Base-by-base conservation (phyloP, 2,888 invertebrate genomes). In the Anaspis maculata region DNA sequence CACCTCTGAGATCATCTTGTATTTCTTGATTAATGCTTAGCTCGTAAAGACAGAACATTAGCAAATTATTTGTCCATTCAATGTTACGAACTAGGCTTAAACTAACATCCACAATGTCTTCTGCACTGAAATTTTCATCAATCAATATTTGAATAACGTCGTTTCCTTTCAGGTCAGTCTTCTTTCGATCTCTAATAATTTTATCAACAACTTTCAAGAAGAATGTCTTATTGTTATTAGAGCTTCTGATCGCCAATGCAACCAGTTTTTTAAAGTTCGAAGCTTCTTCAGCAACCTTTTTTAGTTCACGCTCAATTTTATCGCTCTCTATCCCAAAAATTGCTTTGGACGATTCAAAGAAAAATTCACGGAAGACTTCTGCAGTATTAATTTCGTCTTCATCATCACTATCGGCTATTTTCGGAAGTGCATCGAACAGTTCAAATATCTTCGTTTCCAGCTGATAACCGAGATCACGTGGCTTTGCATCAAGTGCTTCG, bases 1-100 rank as follows among this genome's bases (percentile, higher is more conserved):
- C 52, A 3, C 46, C 51, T 24, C 47, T 41, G 3, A 51, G 11
- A 15, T 51, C 48, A 1, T 48, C 42, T 27, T 50, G 52, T 22
- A 50, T 45, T 3, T 48, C 46, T 9, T 30, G 27, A 34, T 49
- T 46, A 13, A 34, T 25, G 10, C 45, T 41, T 23, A 54, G 38
- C 34, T 51, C 54, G 19, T 46, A 45, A 4, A 52, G 28, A 25
- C 45, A 45, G 19, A 51, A 44, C 24, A 42, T 23, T 1, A 46
- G 15, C 11, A 46, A 34, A 37, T 46, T 38, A 15, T 40, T 42
- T n/a, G 45, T 2, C 16, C 41, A 41, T 19, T 30, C 24, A 2
- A 32, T 11, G 30, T 39, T 25, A n/a, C n/a, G n/a, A n/a, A n/a
- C n/a, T n/a, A n/a, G n/a, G n/a, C n/a, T n/a, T n/a, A n/a, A n/a